Conservation (phyloP, 2,113 vertebrate species). For the Cololabis saira region DNA sequence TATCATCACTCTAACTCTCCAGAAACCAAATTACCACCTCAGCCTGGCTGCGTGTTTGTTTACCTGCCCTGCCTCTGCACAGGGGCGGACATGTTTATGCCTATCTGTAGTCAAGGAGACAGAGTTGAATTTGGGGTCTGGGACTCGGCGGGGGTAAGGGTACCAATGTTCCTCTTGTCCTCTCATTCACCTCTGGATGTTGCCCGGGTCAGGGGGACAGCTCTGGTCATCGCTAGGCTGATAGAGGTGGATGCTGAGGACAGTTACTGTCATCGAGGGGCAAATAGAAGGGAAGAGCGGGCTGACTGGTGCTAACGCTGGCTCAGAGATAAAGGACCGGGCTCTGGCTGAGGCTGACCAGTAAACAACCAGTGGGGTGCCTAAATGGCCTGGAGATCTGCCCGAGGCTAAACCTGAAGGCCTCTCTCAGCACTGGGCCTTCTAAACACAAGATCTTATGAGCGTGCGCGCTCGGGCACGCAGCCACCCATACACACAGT, state of each 20-base stretch:
- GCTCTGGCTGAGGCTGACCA: constrained; percentile 66
- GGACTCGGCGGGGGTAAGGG: constrained; percentile 6
- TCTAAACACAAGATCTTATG: constrained; percentile 67
- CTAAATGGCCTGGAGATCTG: constrained; percentile 68
- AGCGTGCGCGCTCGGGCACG: constrained; percentile 44
- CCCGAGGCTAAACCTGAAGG: constrained; percentile 78
- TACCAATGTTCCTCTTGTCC: constrained; percentile 60
- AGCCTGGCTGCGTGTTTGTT: constrained; percentile 59
- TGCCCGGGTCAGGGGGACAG: constrained; percentile 83
- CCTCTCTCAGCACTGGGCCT: constrained; percentile 84
- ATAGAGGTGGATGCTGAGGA: constrained; percentile 81
- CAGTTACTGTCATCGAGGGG: constrained; percentile 89
- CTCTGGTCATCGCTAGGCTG: constrained; percentile 83
- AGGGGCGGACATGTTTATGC: constrained; percentile 60
- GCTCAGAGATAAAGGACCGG: constrained; percentile 85
- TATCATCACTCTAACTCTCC: constrained; percentile 75
- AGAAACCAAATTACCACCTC: constrained; percentile 62
- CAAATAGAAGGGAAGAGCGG: constrained; percentile 85
- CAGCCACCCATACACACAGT: constrained; percentile 55
- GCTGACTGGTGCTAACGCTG: constrained; percentile 79
- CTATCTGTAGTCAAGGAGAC: constrained; percentile 71
- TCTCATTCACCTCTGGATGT: constrained; percentile 75
- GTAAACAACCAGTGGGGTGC: constrained; percentile 72
- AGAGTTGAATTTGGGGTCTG: constrained; percentile 40
- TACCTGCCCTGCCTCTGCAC: constrained; percentile 51